phyloP scores from a whole-genome alignment of 2,113 vertebrate genomes.

The Mastomys coucha region DNA sequence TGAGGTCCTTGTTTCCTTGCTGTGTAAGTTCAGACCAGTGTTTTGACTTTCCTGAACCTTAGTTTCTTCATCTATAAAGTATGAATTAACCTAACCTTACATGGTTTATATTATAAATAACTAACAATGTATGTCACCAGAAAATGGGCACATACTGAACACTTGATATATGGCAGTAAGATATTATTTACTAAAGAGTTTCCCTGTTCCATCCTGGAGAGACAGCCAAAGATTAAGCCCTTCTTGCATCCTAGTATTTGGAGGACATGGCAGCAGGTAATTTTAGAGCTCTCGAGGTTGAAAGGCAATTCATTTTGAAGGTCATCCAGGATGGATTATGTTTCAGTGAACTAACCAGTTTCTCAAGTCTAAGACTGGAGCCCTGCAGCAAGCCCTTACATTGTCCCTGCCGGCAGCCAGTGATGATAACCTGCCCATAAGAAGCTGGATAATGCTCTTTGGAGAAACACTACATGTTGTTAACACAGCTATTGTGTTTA shows the following conservation, averaged over 20 bases:
- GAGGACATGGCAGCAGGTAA: background rate
- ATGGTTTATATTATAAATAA: background rate
- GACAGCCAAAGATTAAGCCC: background rate
- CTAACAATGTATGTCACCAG: background rate
- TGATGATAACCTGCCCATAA: constrained; percentile 30
- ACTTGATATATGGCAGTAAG: background rate
- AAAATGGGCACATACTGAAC: background rate
- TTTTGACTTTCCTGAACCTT: background rate
- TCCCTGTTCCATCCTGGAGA: background rate
- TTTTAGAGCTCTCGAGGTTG: constrained; percentile 3
- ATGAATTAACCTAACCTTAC: background rate
- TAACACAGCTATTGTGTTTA: constrained; percentile 38
- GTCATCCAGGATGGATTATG: background rate
- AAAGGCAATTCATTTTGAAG: constrained; percentile 42
- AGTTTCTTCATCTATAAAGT: constrained; percentile 5
- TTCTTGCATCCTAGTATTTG: background rate
- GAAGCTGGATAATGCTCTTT: constrained; percentile 15
- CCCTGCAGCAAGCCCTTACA: background rate
- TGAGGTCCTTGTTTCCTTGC: background rate
- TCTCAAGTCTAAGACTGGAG: constrained; percentile 20
- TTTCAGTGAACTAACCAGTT: constrained; percentile 50
- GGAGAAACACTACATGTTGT: background rate
- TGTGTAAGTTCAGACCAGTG: background rate
- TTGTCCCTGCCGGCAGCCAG: background rate
- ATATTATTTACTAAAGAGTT: background rate